Evolutionary conservation across 2,888 invertebrate species (phyloP).

Genomic region (Uropetala carovei): DNA sequence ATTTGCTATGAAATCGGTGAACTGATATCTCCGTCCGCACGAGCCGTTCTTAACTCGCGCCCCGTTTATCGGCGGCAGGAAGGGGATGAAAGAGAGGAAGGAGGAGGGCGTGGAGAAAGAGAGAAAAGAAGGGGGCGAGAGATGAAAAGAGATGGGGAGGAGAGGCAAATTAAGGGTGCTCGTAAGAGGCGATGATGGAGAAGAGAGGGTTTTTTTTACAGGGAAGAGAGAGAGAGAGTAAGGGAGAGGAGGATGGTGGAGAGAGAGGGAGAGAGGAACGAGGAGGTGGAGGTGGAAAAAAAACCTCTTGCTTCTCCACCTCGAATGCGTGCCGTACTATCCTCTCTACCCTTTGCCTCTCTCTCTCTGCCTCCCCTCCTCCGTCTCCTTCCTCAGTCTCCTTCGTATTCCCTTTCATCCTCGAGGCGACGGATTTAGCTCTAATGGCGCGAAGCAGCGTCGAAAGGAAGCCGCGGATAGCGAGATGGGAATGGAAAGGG

Average conservation of each 20-base stretch:
- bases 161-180: constrained; percentile 35
- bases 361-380: constrained; percentile 9
- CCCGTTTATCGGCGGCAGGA: background rate
- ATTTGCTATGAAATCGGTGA: background rate
- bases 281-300: background rate
- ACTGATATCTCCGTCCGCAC: constrained; percentile 4
- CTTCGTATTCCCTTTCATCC: constrained; percentile 11
- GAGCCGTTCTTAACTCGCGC: background rate
- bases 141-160: constrained; percentile 15
- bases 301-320: background rate
- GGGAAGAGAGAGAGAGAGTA: background rate
- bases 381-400: background rate
- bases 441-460: constrained; percentile 8
- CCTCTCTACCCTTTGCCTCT: background rate
- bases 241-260: no score
- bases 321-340: background rate
- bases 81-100: background rate
- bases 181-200: constrained; percentile 32
- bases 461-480: background rate
- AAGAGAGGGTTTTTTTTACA: background rate
- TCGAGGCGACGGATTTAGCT: constrained; percentile 39
- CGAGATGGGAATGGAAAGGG: background rate
- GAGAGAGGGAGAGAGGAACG: background rate
- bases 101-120: background rate
- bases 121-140: background rate